Base-by-base conservation (phyloP, 2,888 invertebrate species). In the Plebejus argus region DNA sequence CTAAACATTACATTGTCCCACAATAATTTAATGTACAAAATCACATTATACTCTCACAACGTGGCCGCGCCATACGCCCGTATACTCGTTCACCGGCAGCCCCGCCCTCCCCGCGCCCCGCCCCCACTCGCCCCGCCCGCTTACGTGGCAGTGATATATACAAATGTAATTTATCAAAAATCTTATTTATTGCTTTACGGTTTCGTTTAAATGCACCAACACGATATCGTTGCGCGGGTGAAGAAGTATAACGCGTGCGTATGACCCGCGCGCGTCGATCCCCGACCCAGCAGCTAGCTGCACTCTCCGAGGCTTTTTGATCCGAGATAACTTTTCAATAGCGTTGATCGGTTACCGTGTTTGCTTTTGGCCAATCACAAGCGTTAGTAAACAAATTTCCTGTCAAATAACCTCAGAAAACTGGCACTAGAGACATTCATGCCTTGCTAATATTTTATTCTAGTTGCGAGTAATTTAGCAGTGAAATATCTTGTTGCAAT, bases 141-240 rank as follows among this genome's bases (percentile, higher is more conserved):
- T 83, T 86, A 86, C 82, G 86, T 88, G 90, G 91, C 90, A 90
- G 91, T 90, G 89, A 88, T 83, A 83, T 86, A 86, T 86, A 87
- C 87, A 87, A 86, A 86, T 87, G 85, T 86, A 56, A 77, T 53
- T 74, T 74, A 74, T 74, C 74, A 74, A 74, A 74, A 74, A 74
- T 74, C 20, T 78, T 80, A 78, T 84, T 86, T 87, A 86, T 83
- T 82, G 80, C 82, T 82, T 83, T 86, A 89, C 89, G 89, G 90
- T 89, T 90, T 88, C 86, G 86, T 86, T 88, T 88, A 89, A 90
- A 91, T 90, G 90, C 90, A 89, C 87, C 86, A 85, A 85, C 82
- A 79, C 70, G 77, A 77, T 70, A 45, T 53, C 76, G 39, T 71
- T 75, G 76, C 71, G 79, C 87, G 86, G 89, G 89, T 87, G 90